Conservation (phyloP, 2,113 vertebrate species). For the Rhodinocichla rosea region DNA sequence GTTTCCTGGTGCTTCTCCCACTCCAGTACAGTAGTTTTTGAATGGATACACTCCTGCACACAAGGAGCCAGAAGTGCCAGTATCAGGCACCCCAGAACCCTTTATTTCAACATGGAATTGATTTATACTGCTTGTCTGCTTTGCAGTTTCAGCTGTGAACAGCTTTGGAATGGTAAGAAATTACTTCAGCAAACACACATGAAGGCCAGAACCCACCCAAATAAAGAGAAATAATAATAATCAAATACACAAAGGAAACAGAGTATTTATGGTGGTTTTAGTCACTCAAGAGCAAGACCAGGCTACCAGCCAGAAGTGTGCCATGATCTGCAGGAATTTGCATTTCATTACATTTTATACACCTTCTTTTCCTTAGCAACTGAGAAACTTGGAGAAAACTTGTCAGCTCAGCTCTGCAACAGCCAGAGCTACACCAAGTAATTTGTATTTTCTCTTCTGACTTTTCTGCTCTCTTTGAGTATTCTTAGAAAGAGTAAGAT, state of each 20-base stretch:
- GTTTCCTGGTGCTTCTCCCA: background rate
- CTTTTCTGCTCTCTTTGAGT: background rate
- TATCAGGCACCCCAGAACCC: background rate
- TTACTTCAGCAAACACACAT: background rate
- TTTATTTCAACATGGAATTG: background rate
- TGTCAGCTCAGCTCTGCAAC: background rate
- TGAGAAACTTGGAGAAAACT: background rate
- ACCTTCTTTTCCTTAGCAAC: background rate
- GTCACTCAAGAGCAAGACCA: background rate
- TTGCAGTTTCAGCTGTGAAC: background rate
- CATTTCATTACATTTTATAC: background rate
- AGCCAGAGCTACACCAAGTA: background rate
- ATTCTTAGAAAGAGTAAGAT: background rate
- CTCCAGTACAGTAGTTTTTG: background rate
- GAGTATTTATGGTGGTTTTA: background rate
- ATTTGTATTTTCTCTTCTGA: background rate
- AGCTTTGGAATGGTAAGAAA: slow-evolving; percentile 30
- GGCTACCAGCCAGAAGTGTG: background rate
- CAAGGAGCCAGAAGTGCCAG: background rate
- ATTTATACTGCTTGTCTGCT: background rate
- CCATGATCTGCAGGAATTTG: background rate
- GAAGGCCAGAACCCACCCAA: background rate
- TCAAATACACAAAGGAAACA: background rate
- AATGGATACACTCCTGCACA: background rate
- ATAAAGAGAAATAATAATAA: background rate